Evolutionary conservation across 2,797 vertebrate species (phyloP).

Genomic region (Clamator glandarius): DNA sequence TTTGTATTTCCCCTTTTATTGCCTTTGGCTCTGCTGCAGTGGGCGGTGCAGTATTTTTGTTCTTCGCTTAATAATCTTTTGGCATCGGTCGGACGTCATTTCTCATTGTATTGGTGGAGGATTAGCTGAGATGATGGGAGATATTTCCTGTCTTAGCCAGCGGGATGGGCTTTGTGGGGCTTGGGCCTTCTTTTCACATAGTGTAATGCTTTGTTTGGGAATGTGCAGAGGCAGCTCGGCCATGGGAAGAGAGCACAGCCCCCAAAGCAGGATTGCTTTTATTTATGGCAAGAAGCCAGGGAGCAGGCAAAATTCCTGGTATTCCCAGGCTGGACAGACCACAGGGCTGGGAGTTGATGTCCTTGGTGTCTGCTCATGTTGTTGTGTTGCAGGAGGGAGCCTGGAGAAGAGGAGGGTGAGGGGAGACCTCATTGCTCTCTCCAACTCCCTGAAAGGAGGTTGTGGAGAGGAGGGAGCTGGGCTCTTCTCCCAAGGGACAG

Average conservation of each 20-base stretch:
- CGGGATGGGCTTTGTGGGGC: conserved; percentile 71
- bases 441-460: no score
- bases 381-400: not conserved
- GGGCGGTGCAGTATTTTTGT: conserved; percentile 74
- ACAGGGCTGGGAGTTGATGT: not conserved
- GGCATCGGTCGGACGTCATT: conserved; percentile 70
- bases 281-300: not conserved
- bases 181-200: conserved; percentile 71
- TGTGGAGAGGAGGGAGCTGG: no score
- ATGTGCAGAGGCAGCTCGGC: conserved; percentile 66
- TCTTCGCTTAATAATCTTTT: conserved; percentile 77
- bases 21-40: conserved; percentile 73
- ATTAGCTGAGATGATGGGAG: conserved; percentile 78
- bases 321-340: not conserved
- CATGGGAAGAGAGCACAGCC: not conserved
- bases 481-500: no score
- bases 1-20: conserved; percentile 72
- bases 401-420: no score
- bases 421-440: no score
- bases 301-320: not conserved
- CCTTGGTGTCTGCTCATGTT: not conserved
- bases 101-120: conserved; percentile 79
- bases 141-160: conserved; percentile 79
- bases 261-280: not conserved
- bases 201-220: conserved; percentile 72